Conservation (phyloP, 2,113 vertebrate genomes). For the Thermophis baileyi region DNA sequence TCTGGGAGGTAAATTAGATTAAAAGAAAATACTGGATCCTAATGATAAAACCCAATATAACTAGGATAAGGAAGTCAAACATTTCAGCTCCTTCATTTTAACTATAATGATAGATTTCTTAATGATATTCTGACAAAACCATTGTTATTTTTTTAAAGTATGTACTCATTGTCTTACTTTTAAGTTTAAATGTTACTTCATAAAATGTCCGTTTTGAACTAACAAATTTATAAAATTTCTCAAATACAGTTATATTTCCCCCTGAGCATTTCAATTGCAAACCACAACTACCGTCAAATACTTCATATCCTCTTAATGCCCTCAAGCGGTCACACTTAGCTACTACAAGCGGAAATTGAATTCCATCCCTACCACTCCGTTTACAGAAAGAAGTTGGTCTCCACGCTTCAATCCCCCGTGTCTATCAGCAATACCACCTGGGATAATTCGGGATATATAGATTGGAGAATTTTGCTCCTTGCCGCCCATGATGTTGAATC, state of each 20-base stretch:
- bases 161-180: neutral
- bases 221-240: neutral
- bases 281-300: neutral
- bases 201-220: neutral
- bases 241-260: neutral
- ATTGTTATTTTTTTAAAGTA: neutral
- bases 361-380: conserved; percentile 85
- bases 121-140: neutral
- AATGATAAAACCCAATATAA: neutral
- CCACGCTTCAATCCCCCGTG: conserved; percentile 95
- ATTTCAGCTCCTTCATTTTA: neutral
- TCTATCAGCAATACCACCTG: conserved; percentile 92
- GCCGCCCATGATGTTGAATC: conserved; percentile 98
- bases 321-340: conserved; percentile 55
- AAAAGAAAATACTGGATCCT: neutral
- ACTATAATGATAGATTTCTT: neutral
- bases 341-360: conserved; percentile 53
- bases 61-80: neutral
- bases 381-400: conserved; percentile 96
- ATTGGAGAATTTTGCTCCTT: conserved; percentile 99
- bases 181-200: neutral
- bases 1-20: neutral
- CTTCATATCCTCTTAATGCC: conserved; percentile 27
- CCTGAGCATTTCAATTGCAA: neutral
- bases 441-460: conserved; percentile 97